These are phyloP conservation scores for Penelope pileata DNA, from an alignment of 2,113 vertebrate genomes.

Conservation along the genomic window DNA sequence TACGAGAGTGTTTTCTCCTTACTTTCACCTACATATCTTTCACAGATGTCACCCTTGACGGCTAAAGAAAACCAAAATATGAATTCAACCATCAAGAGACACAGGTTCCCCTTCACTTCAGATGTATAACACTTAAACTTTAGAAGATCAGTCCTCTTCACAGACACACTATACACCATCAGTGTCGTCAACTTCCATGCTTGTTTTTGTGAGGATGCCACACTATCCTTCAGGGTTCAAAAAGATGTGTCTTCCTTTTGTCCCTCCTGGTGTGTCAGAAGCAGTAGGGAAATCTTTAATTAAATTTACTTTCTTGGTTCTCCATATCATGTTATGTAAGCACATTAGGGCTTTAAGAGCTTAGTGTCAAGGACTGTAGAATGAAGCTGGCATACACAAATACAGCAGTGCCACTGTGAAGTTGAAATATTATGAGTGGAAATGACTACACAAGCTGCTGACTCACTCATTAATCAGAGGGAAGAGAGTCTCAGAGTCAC, in stretches of 20 bases:
- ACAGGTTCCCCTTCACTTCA: neutral
- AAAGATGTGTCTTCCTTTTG: neutral
- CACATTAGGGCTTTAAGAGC: slow-evolving; percentile 39
- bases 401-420: neutral
- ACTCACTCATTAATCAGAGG: slow-evolving; percentile 29
- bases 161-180: neutral
- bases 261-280: neutral
- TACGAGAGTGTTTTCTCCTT: neutral
- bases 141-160: neutral
- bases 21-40: neutral
- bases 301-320: slow-evolving; percentile 36
- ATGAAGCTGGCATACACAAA: slow-evolving; percentile 5
- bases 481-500: neutral
- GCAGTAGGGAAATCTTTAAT: slow-evolving; percentile 7
- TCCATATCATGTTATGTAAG: slow-evolving; percentile 39
- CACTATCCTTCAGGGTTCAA: neutral
- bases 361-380: slow-evolving; percentile 1
- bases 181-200: neutral
- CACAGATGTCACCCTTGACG: neutral
- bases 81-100: neutral
- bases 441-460: neutral
- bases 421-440: neutral
- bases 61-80: neutral
- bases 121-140: neutral
- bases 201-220: neutral